Base-by-base conservation (phyloP, 2,888 invertebrate species). In the Druceiella hillmani region DNA sequence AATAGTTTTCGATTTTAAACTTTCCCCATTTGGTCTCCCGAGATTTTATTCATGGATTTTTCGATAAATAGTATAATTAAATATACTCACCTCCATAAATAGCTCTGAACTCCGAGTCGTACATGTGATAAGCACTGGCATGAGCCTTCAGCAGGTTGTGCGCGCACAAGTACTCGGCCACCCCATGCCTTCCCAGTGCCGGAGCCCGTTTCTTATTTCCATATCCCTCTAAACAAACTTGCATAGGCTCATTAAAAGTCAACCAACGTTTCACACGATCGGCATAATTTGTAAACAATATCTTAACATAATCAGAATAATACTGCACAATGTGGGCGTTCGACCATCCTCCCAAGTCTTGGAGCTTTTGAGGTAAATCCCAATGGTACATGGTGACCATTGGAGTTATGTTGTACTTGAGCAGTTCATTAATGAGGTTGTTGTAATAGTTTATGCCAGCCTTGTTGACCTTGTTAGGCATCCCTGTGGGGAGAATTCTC, bases 391-490 rank as follows among this genome's bases (percentile, higher is more conserved):
- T 74, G 2, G 83, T 82, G 0, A 79, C 75, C 73, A 82, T 74
- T 1, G 87, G 86, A 15, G 78, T 75, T 27, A 88, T 78, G 28
- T 77, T 78, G 45, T 79, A 76, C 38, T 63, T 74, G 10, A 81
- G 46, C 4, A 89, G 66, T 50, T 79, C 83, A 52, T 86, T 69
- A 35, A 91, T 83, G 28, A 92, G 61, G 47, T 81, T 75, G 52
- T 78, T 81, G 58, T 92, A 92, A 60, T 88, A 87, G 39, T 76
- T 64, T 7, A 91, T 68, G 11, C 87, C 91, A 2, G 75, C 69
- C 25, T 71, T 63, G 55, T 85, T 91, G 12, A 87, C 64, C 12
- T 74, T 55, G 51, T 81, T 77, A 7, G 75, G 69, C 38, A 76
- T 68, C 6, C 85, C 88, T 7, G 71, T 75, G 0, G 88, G 86